Evolutionary conservation across 1,140 invertebrate genomes (phyloP).

Genomic region (Rhagoletis pomonella): DNA sequence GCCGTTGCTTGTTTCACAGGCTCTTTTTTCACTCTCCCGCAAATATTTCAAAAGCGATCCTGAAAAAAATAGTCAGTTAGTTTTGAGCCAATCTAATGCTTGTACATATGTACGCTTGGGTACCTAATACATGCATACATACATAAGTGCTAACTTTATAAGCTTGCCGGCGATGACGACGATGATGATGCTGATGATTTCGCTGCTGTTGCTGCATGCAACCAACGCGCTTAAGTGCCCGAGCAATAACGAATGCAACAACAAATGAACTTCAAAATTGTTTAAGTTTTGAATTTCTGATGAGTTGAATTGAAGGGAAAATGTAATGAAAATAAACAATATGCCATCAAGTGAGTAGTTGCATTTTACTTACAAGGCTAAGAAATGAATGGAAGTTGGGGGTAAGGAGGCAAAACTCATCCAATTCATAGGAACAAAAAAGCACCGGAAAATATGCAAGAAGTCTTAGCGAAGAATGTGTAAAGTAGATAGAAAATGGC

Average conservation of each 20-base stretch:
- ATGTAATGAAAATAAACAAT: conserved; percentile 50
- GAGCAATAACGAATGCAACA: conserved; percentile 23
- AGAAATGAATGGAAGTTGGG: background rate
- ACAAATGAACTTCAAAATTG: conserved; percentile 30
- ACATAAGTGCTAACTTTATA: background rate
- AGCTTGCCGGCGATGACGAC: background rate
- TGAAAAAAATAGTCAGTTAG: too few species aligned
- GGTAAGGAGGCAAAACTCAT: background rate
- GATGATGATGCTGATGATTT: conserved; percentile 4
- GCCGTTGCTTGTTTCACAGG: too few species aligned
- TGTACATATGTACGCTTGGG: background rate
- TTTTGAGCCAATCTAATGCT: too few species aligned
- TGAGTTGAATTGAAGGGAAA: conserved; percentile 43
- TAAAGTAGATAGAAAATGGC: conserved; percentile 36
- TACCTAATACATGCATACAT: too few species aligned
- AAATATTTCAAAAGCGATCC: too few species aligned
- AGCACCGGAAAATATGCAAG: background rate
- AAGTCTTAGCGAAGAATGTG: conserved; percentile 41
- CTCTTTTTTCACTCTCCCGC: too few species aligned
- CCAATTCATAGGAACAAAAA: background rate
- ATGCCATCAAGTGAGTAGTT: conserved; percentile 40
- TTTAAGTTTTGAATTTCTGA: conserved; percentile 46
- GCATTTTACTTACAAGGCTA: background rate
- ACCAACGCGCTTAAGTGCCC: background rate
- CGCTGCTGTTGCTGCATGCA: background rate